A percentile compares a stretch with the other conserved stretches of the same genome.
Conservation (phyloP, 2,888 invertebrate species). For the Platycheirus rosarum region DNA sequence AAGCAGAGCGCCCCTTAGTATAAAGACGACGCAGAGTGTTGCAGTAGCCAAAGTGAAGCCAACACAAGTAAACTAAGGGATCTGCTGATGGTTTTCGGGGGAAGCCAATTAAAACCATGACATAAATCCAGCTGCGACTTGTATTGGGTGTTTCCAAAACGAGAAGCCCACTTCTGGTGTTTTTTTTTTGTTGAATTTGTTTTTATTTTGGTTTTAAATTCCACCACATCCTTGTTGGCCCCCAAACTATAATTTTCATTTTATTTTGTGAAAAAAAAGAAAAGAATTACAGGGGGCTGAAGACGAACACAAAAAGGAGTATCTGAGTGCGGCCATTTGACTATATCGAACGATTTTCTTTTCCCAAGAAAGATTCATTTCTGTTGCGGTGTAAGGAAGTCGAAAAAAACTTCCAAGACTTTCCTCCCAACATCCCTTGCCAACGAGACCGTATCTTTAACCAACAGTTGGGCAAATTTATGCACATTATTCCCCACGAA, state of each 20-base stretch:
- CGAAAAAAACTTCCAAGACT: constrained; percentile 31
- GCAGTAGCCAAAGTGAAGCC: constrained; percentile 23
- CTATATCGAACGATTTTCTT: constrained; percentile 63
- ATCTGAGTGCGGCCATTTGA: constrained; percentile 56
- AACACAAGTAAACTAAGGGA: constrained; percentile 23
- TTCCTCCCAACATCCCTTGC: constrained; percentile 13
- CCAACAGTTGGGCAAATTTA: constrained; percentile 65
- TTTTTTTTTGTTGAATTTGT: constrained; percentile 18
- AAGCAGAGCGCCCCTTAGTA: constrained; percentile 42
- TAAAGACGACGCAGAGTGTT: constrained; percentile 16
- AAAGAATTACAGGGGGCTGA: constrained; percentile 9
- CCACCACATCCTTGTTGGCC: constrained; percentile 63
- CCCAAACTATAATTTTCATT: constrained; percentile 66
- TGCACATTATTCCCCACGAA: constrained; percentile 56
- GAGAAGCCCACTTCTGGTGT: constrained; percentile 75
- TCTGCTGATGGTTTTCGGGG: constrained; percentile 74
- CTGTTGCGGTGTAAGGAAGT: constrained; percentile 39
- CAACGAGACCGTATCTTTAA: constrained; percentile 21
- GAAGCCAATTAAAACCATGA: constrained; percentile 83
- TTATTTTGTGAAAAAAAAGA: constrained; percentile 48
- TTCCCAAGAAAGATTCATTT: constrained; percentile 60
- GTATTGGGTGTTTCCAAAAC: constrained; percentile 82
- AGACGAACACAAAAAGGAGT: constrained; percentile 7
- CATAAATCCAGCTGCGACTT: constrained; percentile 83
- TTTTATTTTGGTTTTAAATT: constrained; percentile 59